Conservation (phyloP, 2,888 invertebrate genomes). For the Erynnis tages region DNA sequence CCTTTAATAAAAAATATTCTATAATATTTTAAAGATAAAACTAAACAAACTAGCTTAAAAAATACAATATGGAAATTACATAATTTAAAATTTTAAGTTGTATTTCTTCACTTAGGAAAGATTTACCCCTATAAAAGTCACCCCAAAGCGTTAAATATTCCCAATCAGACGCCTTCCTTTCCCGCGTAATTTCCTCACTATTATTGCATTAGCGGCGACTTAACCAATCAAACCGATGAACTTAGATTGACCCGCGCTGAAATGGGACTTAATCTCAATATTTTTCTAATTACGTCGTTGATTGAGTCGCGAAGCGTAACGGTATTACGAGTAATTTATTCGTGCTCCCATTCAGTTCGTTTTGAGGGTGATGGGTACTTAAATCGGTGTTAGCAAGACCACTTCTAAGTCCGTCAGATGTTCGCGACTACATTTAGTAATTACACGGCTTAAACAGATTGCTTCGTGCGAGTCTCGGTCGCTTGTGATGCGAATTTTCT, state of each 20-base stretch:
- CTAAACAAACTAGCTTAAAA: too few species aligned
- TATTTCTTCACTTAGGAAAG: too few species aligned
- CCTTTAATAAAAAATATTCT: too few species aligned
- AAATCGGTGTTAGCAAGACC: slow-evolving; percentile 54
- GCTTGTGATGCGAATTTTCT: slow-evolving; percentile 18
- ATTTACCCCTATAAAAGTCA: too few species aligned
- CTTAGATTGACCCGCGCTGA: slow-evolving; percentile 2
- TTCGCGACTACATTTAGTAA: slow-evolving; percentile 65
- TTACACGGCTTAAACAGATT: slow-evolving; percentile 61
- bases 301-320: slow-evolving; percentile 44
- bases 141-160: neutral
- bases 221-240: slow-evolving; percentile 6
- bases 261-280: slow-evolving; percentile 41
- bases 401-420: slow-evolving; percentile 56
- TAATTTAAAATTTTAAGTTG: too few species aligned
- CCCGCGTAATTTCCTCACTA: too few species aligned
- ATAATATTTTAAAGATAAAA: too few species aligned
- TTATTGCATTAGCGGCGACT: slow-evolving; percentile 3
- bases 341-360: slow-evolving; percentile 54
- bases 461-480: slow-evolving; percentile 37
- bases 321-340: slow-evolving; percentile 57
- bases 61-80: too few species aligned
- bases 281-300: slow-evolving; percentile 52
- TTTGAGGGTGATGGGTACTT: slow-evolving; percentile 48
- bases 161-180: neutral